Base-by-base conservation (phyloP, 2,113 vertebrate genomes). In the Chaenogobius annularis region DNA sequence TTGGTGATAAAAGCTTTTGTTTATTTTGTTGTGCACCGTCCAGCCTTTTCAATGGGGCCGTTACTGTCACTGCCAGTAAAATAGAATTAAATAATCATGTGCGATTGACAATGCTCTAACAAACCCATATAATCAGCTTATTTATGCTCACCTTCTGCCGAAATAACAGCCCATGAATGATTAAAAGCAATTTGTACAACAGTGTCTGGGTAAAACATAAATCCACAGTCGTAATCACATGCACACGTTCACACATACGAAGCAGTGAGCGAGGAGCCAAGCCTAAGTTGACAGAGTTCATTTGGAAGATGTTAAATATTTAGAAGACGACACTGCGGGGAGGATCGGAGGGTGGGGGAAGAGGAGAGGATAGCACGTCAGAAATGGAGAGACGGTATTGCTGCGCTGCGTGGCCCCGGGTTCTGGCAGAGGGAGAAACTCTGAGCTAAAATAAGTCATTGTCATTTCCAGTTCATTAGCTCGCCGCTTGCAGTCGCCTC, bases 241-340 rank as follows among this genome's bases (percentile, higher is more conserved):
- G 12, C 22, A 22, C 55, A 14, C 22, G 12, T 7, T 5, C 63
- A 12, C 64, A 82, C 70, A 77, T 72, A 81, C 71, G 46, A 73
- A 76, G 74, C 72, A 79, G 69, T 46, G 68, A 80, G 66, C 78
- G 77, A 73, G 75, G 78, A 63, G 46, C 79, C 74, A 77, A 83
- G 78, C 80, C 74, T 12, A 76, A 63, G 86, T 89, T 89, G 83
- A 81, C 77, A 73, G 88, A 80, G 87, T 92, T 91, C 88, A 86
- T 89, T 92, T 90, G 82, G 79, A 86, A 85, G 61, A 81, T 85
- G 82, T 92, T 73, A 92, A 93, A 92, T 92, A 92, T 93, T 90
- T 88, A 84, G 89, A 80, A 22, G 71, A 83, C 74, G 83, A 88
- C 68, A 75, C 80, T 78, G 81, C 73, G 74, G 84, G 76, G 61